These are phyloP conservation scores for Melieria omissa DNA, from an alignment of 2,888 invertebrate genomes.

Conservation along the genomic window DNA sequence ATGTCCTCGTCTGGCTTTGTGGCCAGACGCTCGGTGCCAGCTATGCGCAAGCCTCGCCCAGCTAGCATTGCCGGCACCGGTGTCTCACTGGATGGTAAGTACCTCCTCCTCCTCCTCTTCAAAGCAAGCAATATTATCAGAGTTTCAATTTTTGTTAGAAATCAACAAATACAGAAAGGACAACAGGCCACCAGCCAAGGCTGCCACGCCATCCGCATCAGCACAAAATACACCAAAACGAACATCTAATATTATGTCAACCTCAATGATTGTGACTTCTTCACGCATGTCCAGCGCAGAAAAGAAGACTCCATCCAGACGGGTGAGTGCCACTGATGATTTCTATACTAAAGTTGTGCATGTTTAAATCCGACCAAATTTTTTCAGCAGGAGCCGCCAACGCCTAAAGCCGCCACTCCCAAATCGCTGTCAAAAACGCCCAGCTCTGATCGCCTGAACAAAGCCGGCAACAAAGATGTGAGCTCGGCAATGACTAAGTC, in stretches of 20 bases:
- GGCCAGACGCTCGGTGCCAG: conserved; percentile 72
- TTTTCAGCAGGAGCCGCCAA: conserved; percentile 49
- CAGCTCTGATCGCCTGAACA: conserved; percentile 51
- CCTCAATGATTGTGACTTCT: conserved; percentile 61
- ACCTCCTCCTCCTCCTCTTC: conserved; percentile 10
- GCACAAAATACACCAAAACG: conserved; percentile 67
- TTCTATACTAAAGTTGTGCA: neutral
- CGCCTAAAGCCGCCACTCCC: conserved; percentile 56
- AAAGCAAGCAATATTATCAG: conserved; percentile 4
- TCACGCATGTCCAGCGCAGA: conserved; percentile 61
- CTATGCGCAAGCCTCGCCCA: conserved; percentile 79
- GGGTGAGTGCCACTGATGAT: conserved; percentile 49
- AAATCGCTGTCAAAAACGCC: conserved; percentile 52
- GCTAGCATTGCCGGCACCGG: conserved; percentile 88
- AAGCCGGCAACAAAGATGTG: conserved; percentile 47
- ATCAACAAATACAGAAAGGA: conserved; percentile 65
- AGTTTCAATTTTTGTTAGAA: conserved; percentile 48
- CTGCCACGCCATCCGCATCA: conserved; percentile 55
- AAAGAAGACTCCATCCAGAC: conserved; percentile 61
- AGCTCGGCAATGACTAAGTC: conserved; percentile 53
- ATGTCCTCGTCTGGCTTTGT: conserved; percentile 71
- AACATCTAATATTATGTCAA: conserved; percentile 62
- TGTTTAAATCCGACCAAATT: neutral
- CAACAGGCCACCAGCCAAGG: conserved; percentile 68
- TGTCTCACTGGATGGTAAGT: conserved; percentile 71